Evolutionary conservation across 2,888 invertebrate genomes (phyloP).

Genomic region (Hypercompe scribonia): DNA sequence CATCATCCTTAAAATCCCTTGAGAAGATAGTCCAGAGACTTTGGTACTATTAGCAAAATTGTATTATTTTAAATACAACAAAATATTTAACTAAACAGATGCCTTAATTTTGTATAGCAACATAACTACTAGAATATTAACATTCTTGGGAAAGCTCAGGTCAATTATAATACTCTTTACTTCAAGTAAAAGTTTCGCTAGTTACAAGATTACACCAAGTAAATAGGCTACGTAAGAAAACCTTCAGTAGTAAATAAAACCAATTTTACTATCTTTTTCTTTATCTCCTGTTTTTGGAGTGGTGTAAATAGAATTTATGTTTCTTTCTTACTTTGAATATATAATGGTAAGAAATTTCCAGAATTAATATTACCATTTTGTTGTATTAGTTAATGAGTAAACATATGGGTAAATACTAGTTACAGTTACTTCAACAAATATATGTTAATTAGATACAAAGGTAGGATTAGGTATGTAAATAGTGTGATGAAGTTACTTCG

Average conservation of each 20-base stretch:
- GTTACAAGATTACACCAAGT: neutral
- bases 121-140: neutral
- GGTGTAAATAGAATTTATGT: conserved; percentile 1
- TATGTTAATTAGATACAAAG: conserved; percentile 3
- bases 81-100: no score
- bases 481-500: neutral
- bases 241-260: neutral
- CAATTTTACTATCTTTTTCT: neutral
- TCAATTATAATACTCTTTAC: neutral
- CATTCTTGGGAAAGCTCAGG: neutral
- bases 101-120: neutral
- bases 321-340: neutral
- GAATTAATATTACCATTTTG: conserved; percentile 3
- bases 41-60: no score
- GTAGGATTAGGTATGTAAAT: neutral
- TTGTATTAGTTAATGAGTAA: conserved; percentile 1
- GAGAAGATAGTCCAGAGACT: no score
- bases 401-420: neutral
- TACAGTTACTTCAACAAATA: neutral
- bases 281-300: conserved; percentile 6
- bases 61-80: no score
- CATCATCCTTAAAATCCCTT: no score
- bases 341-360: conserved; percentile 1
- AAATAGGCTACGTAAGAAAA: neutral
- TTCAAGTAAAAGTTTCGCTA: neutral